A percentile compares a stretch with the other conserved stretches of the same genome.
Evolutionary conservation across 2,888 invertebrate species (phyloP).

Genomic region (Rambutsinella grinnellia): DNA sequence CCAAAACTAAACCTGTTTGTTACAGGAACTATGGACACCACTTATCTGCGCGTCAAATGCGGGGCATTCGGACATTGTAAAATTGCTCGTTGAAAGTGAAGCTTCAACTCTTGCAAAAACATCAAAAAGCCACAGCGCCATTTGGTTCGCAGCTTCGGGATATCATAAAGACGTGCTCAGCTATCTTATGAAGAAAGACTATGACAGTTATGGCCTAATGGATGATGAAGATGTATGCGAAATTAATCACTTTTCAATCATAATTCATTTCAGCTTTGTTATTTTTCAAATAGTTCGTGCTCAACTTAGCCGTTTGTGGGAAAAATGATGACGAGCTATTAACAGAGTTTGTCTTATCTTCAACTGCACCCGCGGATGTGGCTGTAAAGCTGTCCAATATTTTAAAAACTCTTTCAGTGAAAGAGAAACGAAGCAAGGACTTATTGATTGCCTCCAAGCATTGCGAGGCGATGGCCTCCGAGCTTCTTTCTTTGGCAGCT

Average conservation of each 20-base stretch:
- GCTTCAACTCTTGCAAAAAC: slow-evolving; percentile 96
- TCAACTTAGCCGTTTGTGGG: slow-evolving; percentile 98
- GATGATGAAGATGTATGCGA: slow-evolving; percentile 88
- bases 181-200: slow-evolving; percentile 96
- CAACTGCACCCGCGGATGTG: slow-evolving; percentile 98
- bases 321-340: slow-evolving; percentile 96
- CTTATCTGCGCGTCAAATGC: slow-evolving; percentile 95
- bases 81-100: slow-evolving; percentile 93
- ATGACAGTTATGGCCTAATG: slow-evolving; percentile 97
- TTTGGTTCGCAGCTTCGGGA: slow-evolving; percentile 98
- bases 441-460: slow-evolving; percentile 94
- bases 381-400: slow-evolving; percentile 97
- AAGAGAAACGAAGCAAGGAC: slow-evolving; percentile 98
- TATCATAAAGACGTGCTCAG: slow-evolving; percentile 96
- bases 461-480: slow-evolving; percentile 98
- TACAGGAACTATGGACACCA: slow-evolving; percentile 91
- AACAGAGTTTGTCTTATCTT: slow-evolving; percentile 97
- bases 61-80: slow-evolving; percentile 95
- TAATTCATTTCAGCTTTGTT: neutral
- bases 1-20: no score
- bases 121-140: slow-evolving; percentile 95
- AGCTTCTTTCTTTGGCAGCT: slow-evolving; percentile 92
- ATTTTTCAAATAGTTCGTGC: slow-evolving; percentile 81
- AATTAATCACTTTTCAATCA: slow-evolving; percentile 5
- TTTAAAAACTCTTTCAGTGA: slow-evolving; percentile 89